Percentiles rank a stretch among this genome's conserved stretches.
Conservation (phyloP, 2,113 vertebrate genomes). For the Panthera tigris region DNA sequence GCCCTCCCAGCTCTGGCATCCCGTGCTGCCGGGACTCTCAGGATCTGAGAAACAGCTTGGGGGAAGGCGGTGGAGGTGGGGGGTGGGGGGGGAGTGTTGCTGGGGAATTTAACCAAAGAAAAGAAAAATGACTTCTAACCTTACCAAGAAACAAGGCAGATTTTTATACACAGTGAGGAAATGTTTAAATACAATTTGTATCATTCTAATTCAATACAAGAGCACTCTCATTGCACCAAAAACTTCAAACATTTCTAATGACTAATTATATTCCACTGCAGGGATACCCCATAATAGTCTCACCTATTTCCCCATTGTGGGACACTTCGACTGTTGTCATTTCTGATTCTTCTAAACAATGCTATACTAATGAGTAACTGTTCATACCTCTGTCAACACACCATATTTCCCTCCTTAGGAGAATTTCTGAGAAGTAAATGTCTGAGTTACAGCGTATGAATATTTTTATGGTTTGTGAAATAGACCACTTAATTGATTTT, state of each 20-base stretch:
- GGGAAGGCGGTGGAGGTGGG: too few relatives aligned
- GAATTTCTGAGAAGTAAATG: conserved; percentile 28
- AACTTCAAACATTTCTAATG: conserved; percentile 38
- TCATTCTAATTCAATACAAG: conserved; percentile 27
- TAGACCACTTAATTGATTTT: conserved; percentile 3
- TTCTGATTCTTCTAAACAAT: conserved; percentile 49
- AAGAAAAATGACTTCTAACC: conserved; percentile 16
- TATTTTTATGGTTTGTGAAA: conserved; percentile 15
- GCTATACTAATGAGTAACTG: conserved; percentile 1
- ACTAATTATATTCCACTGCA: conserved; percentile 26
- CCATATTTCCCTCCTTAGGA: conserved; percentile 18
- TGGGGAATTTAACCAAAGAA: not conserved
- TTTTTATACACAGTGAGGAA: conserved; percentile 37
- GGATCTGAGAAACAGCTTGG: not conserved
- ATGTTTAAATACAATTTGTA: conserved; percentile 33
- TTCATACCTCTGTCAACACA: not conserved
- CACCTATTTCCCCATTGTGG: conserved; percentile 23
- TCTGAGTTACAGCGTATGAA: not conserved
- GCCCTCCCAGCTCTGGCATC: not conserved
- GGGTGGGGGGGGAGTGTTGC: accelerated
- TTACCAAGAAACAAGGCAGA: conserved; percentile 29
- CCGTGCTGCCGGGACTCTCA: not conserved
- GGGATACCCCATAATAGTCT: not conserved
- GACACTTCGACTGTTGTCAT: conserved; percentile 29
- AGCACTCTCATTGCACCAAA: conserved; percentile 25